Evolutionary conservation across 2,888 invertebrate genomes (phyloP), one percentile per base, ranked within the genome.

Genomic region (Magallana nippona): DNA sequence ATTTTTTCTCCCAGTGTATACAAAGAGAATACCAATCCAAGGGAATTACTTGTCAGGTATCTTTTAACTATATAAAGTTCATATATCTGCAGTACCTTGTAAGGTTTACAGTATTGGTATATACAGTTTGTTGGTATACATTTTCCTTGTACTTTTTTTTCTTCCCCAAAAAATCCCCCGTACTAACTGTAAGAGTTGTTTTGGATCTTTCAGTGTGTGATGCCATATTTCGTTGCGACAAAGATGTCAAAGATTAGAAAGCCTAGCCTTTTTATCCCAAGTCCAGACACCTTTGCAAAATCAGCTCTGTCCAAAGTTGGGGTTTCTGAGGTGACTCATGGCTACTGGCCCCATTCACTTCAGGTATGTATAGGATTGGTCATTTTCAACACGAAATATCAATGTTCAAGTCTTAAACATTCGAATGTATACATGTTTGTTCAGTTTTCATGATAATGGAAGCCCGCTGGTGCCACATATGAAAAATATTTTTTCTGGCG

Each of bases 161-260:
- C 27, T n/a, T n/a, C 27, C 27, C 27, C 27, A 27, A n/a, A n/a
- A n/a, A n/a, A n/a, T n/a, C n/a, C n/a, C 27, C 27, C 27, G 1
- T 27, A 27, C 27, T 27, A 27, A 27, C 27, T 27, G 27, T 27
- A 44, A 44, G 44, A 44, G 44, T 78, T 78, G 1, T 44, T 79
- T 62, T 63, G 58, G 32, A 56, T 13, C 5, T 95, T 98, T 8
- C 98, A 98, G 95, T 96, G 97, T 92, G 95, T 98, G 0, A 95
- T 96, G 84, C 98, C 98, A 0, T 98, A 97, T 1, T 97, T 97
- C 90, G 98, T 98, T 0, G 97, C 97, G 32, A 98, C 98, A 0
- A 98, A 98, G 86, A 90, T 95, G 93, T 91, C 91, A 84, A 92
- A 91, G 84, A 89, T 94, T 58, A 90, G 91, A 32, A 91, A 88